Percentiles rank a stretch among this genome's conserved stretches.
These are phyloP conservation scores for Colletes collaris DNA, from an alignment of 2,888 invertebrate genomes.

Conservation along the genomic window DNA sequence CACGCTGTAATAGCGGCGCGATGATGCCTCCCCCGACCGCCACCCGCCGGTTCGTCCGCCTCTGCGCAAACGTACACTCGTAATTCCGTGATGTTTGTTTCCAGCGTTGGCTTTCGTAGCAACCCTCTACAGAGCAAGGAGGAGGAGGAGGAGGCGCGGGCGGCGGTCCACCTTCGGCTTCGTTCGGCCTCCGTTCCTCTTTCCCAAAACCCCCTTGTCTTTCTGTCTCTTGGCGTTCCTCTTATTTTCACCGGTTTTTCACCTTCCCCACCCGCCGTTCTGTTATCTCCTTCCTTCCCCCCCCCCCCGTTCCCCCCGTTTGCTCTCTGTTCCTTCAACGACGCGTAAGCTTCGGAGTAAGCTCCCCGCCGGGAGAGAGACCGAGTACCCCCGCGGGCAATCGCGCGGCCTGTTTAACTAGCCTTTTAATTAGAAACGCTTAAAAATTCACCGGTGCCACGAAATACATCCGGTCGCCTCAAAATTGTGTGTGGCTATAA, in stretches of 20 bases:
- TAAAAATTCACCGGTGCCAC: conserved; percentile 82
- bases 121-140: conserved; percentile 33
- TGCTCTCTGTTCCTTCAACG: conserved; percentile 35
- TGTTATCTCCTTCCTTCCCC: conserved; percentile 8
- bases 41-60: conserved; percentile 45
- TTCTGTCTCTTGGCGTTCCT: conserved; percentile 9
- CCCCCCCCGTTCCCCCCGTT: background rate
- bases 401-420: conserved; percentile 82
- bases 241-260: conserved; percentile 16
- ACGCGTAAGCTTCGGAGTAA: conserved; percentile 50
- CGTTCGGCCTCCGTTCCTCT: conserved; percentile 20
- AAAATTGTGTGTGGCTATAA: conserved; percentile 75
- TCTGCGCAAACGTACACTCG: conserved; percentile 66
- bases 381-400: conserved; percentile 75
- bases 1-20: conserved; percentile 66
- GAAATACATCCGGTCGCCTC: conserved; percentile 80
- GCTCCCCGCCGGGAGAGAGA: background rate
- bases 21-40: conserved; percentile 51
- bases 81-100: conserved; percentile 78
- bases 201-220: background rate
- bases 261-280: background rate
- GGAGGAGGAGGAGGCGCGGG: conserved; percentile 18
- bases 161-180: conserved; percentile 39
- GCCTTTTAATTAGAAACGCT: conserved; percentile 84
- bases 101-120: conserved; percentile 74